phyloP scores from a whole-genome alignment of 2,888 invertebrate genomes.

The Pterobdella sp. region DNA sequence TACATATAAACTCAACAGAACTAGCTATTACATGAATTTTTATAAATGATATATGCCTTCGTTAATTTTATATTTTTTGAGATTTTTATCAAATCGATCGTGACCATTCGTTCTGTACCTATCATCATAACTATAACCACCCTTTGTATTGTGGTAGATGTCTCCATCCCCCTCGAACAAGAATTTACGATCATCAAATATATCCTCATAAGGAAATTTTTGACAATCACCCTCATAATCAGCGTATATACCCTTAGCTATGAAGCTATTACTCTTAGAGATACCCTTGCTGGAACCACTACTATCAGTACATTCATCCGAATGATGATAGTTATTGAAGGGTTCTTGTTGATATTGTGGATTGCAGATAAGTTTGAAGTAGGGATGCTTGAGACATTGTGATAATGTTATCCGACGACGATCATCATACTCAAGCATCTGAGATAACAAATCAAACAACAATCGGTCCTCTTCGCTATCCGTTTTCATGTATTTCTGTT shows the following conservation, averaged over 20 bases:
- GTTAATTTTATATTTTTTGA: too few species aligned
- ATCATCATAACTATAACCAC: too few species aligned
- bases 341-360: not conserved
- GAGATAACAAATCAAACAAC: slow-evolving; percentile 83
- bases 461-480: slow-evolving; percentile 83
- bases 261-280: not conserved
- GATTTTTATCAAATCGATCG: too few species aligned
- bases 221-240: not conserved
- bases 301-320: not conserved
- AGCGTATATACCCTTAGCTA: not conserved
- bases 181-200: too few species aligned
- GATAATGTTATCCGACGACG: slow-evolving; percentile 74
- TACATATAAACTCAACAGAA: too few species aligned
- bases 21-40: too few species aligned
- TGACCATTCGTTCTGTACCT: too few species aligned
- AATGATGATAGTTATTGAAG: not conserved
- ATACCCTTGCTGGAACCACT: not conserved
- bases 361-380: slow-evolving; percentile 59
- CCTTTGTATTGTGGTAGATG: too few species aligned
- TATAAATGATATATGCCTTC: too few species aligned
- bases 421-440: slow-evolving; percentile 95
- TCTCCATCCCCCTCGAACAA: too few species aligned
- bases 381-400: slow-evolving; percentile 82
- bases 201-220: too few species aligned
- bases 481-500: slow-evolving; percentile 73